Conservation (phyloP, 2,888 invertebrate species). For the Drosophila nr. medialis region DNA sequence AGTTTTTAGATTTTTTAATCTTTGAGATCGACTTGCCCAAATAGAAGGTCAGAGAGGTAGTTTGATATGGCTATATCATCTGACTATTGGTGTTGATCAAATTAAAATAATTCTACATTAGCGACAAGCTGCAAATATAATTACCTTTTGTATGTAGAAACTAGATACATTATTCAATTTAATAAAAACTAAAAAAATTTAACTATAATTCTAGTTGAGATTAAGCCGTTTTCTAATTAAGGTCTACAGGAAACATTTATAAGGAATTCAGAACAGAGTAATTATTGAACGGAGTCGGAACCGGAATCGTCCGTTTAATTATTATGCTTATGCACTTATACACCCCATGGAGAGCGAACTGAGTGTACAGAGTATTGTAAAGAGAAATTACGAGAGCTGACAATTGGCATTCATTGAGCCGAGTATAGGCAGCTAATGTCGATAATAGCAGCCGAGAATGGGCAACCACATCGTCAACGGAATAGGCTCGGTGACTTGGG, state of each 20-base stretch:
- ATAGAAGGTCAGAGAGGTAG: neutral
- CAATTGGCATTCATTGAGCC: conserved; percentile 62
- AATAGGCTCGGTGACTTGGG: neutral
- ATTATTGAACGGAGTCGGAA: neutral
- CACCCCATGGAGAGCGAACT: neutral
- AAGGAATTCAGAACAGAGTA: neutral
- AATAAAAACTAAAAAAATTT: neutral
- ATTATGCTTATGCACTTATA: neutral
- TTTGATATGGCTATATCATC: neutral
- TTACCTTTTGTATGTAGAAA: neutral
- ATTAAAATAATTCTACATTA: neutral
- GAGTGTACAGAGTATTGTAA: conserved; percentile 1
- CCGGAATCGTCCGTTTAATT: neutral
- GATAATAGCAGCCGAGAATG: conserved; percentile 59
- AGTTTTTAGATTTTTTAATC: neutral
- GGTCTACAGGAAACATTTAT: neutral
- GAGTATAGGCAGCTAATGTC: conserved; percentile 58
- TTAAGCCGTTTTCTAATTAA: neutral
- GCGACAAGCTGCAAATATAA: neutral
- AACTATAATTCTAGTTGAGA: neutral
- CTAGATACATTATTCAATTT: neutral
- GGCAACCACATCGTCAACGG: conserved; percentile 38
- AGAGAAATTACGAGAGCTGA: conserved; percentile 31
- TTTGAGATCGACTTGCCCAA: neutral
- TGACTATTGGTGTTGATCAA: neutral